These are phyloP conservation scores for Lydus trimaculatus DNA, from an alignment of 2,888 invertebrate species.

Conservation along the genomic window DNA sequence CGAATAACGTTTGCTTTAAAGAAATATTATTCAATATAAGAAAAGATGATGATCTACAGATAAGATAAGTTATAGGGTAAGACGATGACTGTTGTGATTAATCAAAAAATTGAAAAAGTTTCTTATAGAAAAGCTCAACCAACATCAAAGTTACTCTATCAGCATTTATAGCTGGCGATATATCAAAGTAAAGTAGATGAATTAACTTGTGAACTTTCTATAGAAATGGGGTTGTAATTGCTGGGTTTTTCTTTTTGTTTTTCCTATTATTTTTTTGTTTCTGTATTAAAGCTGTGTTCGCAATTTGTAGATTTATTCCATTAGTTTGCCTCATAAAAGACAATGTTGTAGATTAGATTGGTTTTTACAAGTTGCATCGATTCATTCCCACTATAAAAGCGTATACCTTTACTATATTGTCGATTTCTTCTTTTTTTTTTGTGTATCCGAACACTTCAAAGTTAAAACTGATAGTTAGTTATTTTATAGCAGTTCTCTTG, in stretches of 20 bases:
- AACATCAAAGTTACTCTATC: background rate
- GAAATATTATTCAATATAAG: constrained; percentile 34
- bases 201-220: background rate
- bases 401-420: background rate
- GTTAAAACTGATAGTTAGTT: background rate
- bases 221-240: background rate
- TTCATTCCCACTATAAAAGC: background rate
- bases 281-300: background rate
- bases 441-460: background rate
- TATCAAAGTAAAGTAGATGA: background rate
- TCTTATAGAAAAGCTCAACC: background rate
- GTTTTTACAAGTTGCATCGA: background rate
- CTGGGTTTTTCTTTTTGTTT: background rate
- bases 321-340: background rate
- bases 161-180: background rate
- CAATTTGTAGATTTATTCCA: background rate
- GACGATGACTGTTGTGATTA: constrained; percentile 2
- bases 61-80: constrained; percentile 17
- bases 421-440: too few species aligned
- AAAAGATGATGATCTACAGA: constrained; percentile 34
- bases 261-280: too few species aligned
- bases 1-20: constrained; percentile 36
- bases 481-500: constrained; percentile 5
- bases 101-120: constrained; percentile 9
- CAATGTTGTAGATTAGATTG: background rate